Conservation (phyloP, 1,140 invertebrate species). For the Heterodera schachtii region DNA sequence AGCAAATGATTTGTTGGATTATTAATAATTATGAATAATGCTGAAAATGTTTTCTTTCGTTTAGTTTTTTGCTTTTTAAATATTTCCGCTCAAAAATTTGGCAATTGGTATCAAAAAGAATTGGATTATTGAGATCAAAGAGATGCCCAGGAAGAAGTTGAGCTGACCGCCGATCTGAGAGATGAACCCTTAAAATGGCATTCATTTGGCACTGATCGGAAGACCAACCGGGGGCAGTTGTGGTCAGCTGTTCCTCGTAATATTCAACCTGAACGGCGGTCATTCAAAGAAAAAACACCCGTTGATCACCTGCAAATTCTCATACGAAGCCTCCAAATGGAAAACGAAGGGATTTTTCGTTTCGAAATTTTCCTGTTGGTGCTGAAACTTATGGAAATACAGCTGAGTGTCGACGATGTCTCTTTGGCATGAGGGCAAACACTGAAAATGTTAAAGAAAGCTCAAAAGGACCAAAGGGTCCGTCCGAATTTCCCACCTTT, state of each 20-base stretch:
- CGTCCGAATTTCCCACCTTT: background rate
- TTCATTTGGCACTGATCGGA: background rate
- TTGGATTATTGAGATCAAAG: slow-evolving; percentile 45
- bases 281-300: background rate
- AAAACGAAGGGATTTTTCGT: slow-evolving; percentile 7
- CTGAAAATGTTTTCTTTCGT: too few relatives aligned
- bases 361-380: slow-evolving; percentile 12
- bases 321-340: slow-evolving; percentile 36
- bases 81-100: background rate
- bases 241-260: slow-evolving; percentile 35
- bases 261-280: slow-evolving; percentile 27
- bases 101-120: slow-evolving; percentile 28
- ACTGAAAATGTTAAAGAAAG: slow-evolving; percentile 18
- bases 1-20: too few relatives aligned
- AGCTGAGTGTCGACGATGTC: slow-evolving; percentile 29
- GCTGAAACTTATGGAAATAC: slow-evolving; percentile 28
- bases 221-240: slow-evolving; percentile 24
- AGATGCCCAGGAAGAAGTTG: slow-evolving; percentile 42
- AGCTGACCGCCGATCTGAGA: slow-evolving; percentile 51
- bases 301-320: slow-evolving; percentile 30
- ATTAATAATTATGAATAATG: too few relatives aligned
- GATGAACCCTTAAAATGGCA: slow-evolving; percentile 32
- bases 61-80: background rate
- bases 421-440: slow-evolving; percentile 34
- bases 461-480: background rate